Evolutionary conservation across 2,888 invertebrate species (phyloP).

Genomic region (Hypomecis punctinalis): DNA sequence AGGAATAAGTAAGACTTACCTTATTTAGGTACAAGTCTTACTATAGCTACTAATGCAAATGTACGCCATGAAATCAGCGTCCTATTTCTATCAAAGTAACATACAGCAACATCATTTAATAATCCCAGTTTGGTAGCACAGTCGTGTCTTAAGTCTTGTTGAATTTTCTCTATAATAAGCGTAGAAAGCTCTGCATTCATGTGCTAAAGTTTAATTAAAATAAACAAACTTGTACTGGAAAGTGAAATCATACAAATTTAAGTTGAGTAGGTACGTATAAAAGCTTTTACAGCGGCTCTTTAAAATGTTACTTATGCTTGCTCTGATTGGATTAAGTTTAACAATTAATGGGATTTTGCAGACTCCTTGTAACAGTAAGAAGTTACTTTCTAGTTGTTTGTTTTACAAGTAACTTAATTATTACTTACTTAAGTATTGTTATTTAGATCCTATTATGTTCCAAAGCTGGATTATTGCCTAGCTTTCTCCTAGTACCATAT

Average conservation of each 20-base stretch:
- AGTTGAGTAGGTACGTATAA: not conserved
- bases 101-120: constrained; percentile 47
- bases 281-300: not conserved
- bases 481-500: too few relatives aligned
- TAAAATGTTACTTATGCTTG: not conserved
- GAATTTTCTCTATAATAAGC: constrained; percentile 44
- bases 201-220: constrained; percentile 28
- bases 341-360: too few relatives aligned
- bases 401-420: too few relatives aligned
- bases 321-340: not conserved
- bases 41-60: not conserved
- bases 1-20: too few relatives aligned
- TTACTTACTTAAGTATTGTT: too few relatives aligned
- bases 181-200: constrained; percentile 43
- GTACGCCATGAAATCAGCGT: not conserved
- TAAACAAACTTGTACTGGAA: constrained; percentile 2
- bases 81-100: constrained; percentile 15
- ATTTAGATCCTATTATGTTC: too few relatives aligned
- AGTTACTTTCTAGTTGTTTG: too few relatives aligned
- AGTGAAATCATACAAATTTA: constrained; percentile 1
- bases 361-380: too few relatives aligned
- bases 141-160: constrained; percentile 45
- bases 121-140: constrained; percentile 53
- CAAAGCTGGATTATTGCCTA: too few relatives aligned
- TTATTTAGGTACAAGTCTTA: too few relatives aligned